phyloP scores from a whole-genome alignment of 1,140 invertebrate species.

The Tribolium castaneum region DNA sequence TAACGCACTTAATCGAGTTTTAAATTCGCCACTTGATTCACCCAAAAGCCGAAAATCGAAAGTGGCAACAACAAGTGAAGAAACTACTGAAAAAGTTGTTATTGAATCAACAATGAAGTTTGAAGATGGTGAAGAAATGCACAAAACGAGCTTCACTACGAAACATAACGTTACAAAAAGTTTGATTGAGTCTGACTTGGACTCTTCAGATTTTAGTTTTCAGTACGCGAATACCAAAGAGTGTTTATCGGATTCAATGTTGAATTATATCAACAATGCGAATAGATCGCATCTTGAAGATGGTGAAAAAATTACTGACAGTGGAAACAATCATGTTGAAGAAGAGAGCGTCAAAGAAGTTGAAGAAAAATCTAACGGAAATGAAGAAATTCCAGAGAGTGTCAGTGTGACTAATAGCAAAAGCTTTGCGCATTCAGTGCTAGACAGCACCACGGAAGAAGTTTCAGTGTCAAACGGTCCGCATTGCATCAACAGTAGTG shows the following conservation, averaged over 20 bases:
- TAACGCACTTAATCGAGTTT: conserved; percentile 49
- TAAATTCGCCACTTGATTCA: conserved; percentile 6
- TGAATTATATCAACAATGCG: neutral
- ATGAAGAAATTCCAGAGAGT: neutral
- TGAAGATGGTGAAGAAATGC: conserved; percentile 30
- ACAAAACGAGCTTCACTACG: neutral
- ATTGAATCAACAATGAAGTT: conserved; percentile 11
- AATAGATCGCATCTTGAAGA: neutral
- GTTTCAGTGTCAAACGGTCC: neutral
- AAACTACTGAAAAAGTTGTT: conserved; percentile 1
- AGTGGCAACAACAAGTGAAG: conserved; percentile 2
- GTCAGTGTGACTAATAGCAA: neutral
- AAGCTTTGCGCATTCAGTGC: neutral
- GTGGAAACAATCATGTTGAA: neutral
- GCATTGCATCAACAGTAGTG: neutral
- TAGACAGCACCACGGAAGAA: neutral
- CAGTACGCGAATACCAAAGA: neutral
- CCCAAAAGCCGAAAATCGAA: conserved; percentile 7
- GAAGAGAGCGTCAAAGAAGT: neutral
- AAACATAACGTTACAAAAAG: conserved; percentile 20
- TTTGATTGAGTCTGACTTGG: neutral
- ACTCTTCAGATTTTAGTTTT: conserved; percentile 19
- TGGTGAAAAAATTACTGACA: neutral
- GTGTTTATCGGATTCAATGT: neutral
- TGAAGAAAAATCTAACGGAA: neutral